These are phyloP conservation scores for Abscondita cerata DNA, from an alignment of 2,888 invertebrate genomes.

Conservation along the genomic window DNA sequence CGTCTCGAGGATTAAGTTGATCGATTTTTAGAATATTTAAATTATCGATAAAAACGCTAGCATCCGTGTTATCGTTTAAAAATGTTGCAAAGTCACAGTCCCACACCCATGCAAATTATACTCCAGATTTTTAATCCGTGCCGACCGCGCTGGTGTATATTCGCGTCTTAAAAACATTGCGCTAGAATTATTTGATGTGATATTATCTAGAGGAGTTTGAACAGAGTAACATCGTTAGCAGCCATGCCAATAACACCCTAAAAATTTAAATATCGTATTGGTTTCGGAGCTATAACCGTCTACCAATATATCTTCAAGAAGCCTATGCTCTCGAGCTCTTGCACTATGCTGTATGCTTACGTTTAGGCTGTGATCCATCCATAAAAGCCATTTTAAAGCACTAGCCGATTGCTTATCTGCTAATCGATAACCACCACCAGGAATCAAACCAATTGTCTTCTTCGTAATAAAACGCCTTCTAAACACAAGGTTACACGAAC, in stretches of 20 bases:
- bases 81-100: slow-evolving; percentile 10
- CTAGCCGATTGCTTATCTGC: slow-evolving; percentile 39
- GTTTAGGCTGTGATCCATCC: neutral
- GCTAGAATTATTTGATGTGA: neutral
- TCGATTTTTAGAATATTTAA: neutral
- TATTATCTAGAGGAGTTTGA: neutral
- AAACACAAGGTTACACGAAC: slow-evolving; percentile 43
- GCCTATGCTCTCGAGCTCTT: neutral
- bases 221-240: neutral
- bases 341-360: neutral
- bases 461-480: slow-evolving; percentile 42
- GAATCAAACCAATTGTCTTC: slow-evolving; percentile 46
- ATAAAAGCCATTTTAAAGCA: slow-evolving; percentile 1
- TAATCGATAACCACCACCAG: slow-evolving; percentile 38
- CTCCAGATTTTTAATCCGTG: neutral
- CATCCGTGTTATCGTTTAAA: neutral
- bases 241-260: slow-evolving; percentile 20
- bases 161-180: slow-evolving; percentile 8
- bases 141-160: neutral
- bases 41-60: neutral
- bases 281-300: neutral
- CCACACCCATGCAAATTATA: slow-evolving; percentile 9
- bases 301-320: neutral
- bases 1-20: slow-evolving; percentile 39
- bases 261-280: slow-evolving; percentile 4